Conservation (phyloP, 2,797 vertebrate genomes). For the Takifugu ocellatus region DNA sequence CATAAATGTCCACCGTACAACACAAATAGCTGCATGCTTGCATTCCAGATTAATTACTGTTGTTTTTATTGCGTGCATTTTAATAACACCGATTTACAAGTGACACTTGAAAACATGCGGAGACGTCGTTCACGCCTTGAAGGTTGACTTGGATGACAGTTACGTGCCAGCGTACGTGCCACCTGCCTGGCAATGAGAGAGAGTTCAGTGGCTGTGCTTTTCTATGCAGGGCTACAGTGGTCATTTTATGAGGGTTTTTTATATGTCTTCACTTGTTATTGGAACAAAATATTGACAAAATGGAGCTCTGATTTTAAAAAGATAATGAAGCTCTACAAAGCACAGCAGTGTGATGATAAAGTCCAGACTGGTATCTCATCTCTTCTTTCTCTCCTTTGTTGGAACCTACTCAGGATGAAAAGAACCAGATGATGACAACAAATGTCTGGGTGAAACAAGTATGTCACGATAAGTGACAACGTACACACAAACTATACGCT, state of each 20-base stretch:
- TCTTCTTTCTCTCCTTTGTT: conserved; percentile 17
- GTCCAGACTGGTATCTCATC: not conserved
- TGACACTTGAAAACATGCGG: conserved; percentile 14
- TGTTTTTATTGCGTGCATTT: not conserved
- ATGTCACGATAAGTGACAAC: conserved; percentile 39
- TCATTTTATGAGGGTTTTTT: conserved; percentile 6
- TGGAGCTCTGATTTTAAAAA: too few species aligned
- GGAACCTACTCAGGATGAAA: conserved; percentile 78
- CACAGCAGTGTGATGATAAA: too few species aligned
- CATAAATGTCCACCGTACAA: conserved; percentile 4
- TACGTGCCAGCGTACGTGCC: conserved; percentile 43
- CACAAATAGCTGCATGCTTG: not conserved
- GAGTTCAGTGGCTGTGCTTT: conserved; percentile 30
- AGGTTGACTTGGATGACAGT: conserved; percentile 27
- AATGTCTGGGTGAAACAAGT: conserved; percentile 95
- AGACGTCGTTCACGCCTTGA: conserved; percentile 11
- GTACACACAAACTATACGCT: conserved; percentile 2
- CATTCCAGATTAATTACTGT: conserved; percentile 13
- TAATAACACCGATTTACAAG: not conserved
- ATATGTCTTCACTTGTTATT: not conserved
- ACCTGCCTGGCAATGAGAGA: conserved; percentile 30
- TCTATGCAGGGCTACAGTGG: conserved; percentile 3
- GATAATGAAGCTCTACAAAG: too few species aligned
- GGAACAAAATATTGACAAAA: not conserved
- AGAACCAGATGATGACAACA: conserved; percentile 95